Evolutionary conservation across 1,140 invertebrate genomes (phyloP), one percentile per base, ranked within the genome.

Genomic region (Musca vetustissima): DNA sequence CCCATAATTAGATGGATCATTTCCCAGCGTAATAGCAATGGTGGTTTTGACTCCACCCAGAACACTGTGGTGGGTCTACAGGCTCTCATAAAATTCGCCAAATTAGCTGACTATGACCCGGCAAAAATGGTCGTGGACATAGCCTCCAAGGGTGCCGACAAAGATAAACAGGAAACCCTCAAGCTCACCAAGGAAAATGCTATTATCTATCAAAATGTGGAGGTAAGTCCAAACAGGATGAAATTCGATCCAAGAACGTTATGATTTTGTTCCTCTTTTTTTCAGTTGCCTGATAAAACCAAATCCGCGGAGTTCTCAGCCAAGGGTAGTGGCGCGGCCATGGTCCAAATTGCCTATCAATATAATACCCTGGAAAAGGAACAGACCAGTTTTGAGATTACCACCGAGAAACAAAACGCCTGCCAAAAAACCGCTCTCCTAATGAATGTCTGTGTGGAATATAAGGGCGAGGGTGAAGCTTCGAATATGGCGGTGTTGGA

Each of bases 401-500:
- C 76, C 15, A 91, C 92, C 71, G 89, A 90, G 0, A 88, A 90
- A 70, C 82, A 85, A 3, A 28, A 28, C n/a, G 28, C 3, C 28
- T 28, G 28, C 7, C 92, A 76, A 89, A 92, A 74, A 28, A 4
- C 28, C 28, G 8, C 14, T 4, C 13, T 17, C 24, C 24, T 28
- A 73, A 77, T 95, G 7, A 89, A 88, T 24, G 86, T 93, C 65
- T 95, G 93, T 74, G 90, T 88, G 66, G 75, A 78, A 36, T 81
- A 73, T 22, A 73, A 73, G 7, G 80, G 80, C 57, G 72, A 75
- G 36, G 76, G 76, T 49, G 73, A 75, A 55, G 71, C 74, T 1
- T 92, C 91, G 73, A 95, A 95, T 76, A 96, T 96, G 93, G 93
- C 92, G 57, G 90, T 96, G 13, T 89, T 96, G 87, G 93, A 95